Evolutionary conservation across 2,888 invertebrate genomes (phyloP), one percentile per base, ranked within the genome.

Genomic region (Selenia dentaria): DNA sequence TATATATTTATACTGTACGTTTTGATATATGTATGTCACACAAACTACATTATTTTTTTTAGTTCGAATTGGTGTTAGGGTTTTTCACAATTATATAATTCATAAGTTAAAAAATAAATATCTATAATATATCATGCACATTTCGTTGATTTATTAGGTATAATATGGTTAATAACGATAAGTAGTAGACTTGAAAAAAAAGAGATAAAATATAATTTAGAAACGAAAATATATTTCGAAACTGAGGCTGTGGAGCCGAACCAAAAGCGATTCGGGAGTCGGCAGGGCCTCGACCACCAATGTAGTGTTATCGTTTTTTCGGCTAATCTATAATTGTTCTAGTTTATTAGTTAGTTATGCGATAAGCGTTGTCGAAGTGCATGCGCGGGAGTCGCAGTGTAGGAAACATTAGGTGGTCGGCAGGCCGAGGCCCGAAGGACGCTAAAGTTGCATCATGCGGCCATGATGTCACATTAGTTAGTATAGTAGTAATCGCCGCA

Each of bases 391-490:
- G 22, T 31, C 27, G 38, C 22, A 5, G 20, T 24, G 25, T 25
- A 28, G 4, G 24, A 47, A 40, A 27, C 53, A 43, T 41, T 42
- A 42, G 58, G 59, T 48, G 68, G 69, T 57, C 67, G 60, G 50
- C 64, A 44, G 67, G 65, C 38, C 59, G 70, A 12, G 11, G 13
- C 75, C 74, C 73, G 69, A 67, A 67, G 74, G 69, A 70, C 67
- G 59, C 70, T 72, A 67, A 70, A 64, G 86, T 83, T 81, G 57
- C 88, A 89, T 83, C 89, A 89, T 89, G 89, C 89, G 89, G 89
- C 89, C 89, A 89, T 89, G 89, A 72, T 87, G 87, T 79, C 70
- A 73, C 78, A 54, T 77, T 83, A 84, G 79, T 77, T 83, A 84
- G 79, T 65, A 70, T 79, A 81, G 75, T 28, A 53, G 65, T 67